Evolutionary conservation across 1,140 invertebrate genomes (phyloP).

Genomic region (Cotesia vestalis): DNA sequence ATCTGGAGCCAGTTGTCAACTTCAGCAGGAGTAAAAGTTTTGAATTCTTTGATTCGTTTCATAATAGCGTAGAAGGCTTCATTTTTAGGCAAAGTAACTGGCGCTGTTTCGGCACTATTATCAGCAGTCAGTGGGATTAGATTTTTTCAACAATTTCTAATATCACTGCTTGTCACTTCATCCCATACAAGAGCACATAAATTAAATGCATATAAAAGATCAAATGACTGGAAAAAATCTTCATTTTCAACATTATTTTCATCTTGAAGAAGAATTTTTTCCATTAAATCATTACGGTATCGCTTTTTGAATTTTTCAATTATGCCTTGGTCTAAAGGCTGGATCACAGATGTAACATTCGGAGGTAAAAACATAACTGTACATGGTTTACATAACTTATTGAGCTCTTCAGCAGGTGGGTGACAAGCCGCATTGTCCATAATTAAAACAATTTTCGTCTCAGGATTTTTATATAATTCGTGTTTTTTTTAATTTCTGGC

Average conservation of each 20-base stretch:
- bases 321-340: conserved; percentile 17
- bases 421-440: conserved; percentile 16
- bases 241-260: conserved; percentile 4
- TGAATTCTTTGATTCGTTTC: conserved; percentile 16
- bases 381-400: not conserved
- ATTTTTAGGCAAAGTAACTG: conserved; percentile 22
- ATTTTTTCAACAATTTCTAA: conserved; percentile 28
- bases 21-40: conserved; percentile 25
- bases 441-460: conserved; percentile 10
- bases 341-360: conserved; percentile 11
- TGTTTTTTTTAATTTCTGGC: conserved; percentile 14
- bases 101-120: conserved; percentile 16
- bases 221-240: conserved; percentile 11
- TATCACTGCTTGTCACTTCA: not conserved
- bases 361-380: conserved; percentile 4
- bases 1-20: conserved; percentile 19
- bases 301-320: conserved; percentile 20
- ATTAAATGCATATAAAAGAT: not conserved
- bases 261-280: conserved; percentile 3
- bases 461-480: conserved; percentile 6
- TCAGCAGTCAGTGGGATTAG: conserved; percentile 15
- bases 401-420: conserved; percentile 13
- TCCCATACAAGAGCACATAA: conserved; percentile 1
- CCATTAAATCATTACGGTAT: not conserved
- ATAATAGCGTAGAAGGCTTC: conserved; percentile 24